Evolutionary conservation across 2,113 vertebrate species (phyloP).

Genomic region (Glaucidium brasilianum): DNA sequence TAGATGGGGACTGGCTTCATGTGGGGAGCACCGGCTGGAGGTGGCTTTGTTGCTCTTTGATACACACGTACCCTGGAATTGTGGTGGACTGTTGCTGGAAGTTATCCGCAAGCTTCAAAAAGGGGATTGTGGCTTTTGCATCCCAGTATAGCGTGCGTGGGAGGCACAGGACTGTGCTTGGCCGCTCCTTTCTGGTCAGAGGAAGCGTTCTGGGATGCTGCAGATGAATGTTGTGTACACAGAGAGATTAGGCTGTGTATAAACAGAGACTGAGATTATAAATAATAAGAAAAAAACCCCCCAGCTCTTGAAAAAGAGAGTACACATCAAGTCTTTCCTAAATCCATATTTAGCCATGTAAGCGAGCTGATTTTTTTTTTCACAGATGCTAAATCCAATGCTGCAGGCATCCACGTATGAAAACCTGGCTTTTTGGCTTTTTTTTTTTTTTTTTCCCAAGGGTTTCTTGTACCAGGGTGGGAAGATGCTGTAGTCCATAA

Average conservation of each 20-base stretch:
- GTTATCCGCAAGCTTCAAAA: fast-evolving
- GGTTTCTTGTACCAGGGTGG: not conserved
- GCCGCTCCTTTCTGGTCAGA: not conserved
- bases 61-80: not conserved
- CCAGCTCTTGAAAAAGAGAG: not conserved
- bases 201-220: not conserved
- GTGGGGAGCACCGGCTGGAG: not conserved
- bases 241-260: not conserved
- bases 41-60: not conserved
- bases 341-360: not conserved
- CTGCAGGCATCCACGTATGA: not conserved
- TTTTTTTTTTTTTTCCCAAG: not conserved
- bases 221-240: not conserved
- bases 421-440: not conserved
- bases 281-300: not conserved
- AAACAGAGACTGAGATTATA: not conserved
- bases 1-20: not conserved
- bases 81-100: not conserved
- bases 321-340: not conserved
- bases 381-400: not conserved
- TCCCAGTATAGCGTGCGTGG: not conserved
- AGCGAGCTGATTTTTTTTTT: not conserved
- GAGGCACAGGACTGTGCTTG: fast-evolving
- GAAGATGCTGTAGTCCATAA: not conserved
- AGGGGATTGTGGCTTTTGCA: not conserved